Base-by-base conservation (phyloP, 2,797 vertebrate species). In the Gymnothorax javanicus region DNA sequence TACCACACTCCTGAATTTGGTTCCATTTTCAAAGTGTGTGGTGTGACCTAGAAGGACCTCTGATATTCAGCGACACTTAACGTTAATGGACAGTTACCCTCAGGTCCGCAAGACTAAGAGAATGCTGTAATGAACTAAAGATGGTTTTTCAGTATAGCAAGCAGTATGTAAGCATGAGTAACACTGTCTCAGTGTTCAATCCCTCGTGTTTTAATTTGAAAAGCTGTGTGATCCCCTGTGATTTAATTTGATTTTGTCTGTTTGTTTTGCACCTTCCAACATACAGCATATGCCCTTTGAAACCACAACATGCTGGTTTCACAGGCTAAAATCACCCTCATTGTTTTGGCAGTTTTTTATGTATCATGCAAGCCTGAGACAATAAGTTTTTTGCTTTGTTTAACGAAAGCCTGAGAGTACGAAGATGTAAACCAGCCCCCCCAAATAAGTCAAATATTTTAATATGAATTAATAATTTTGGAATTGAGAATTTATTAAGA, bases 131-230 rank as follows among this genome's bases (percentile, higher is more conserved):
- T 77, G 25, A 73, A 33, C 69, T 52, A n/a, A 43, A 56, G 4
- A 50, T 54, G 17, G 11, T 54, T 50, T 77, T 50, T 77, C 73
- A 27, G 73, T 75, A 25, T 50, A 15, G 73, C 73, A 77, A 8
- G 75, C 20, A 54, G 23, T 17, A 8, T 4, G 75, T 79, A 79
- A 52, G n/a, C 75, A 79, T n/a, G n/a, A n/a, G n/a, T 11, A 52
- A 33, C n/a, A 79, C n/a, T 50, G 17, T 79, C 20, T 79, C 17
- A 79, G 17, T 54, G 52, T 50, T 54, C 15, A 7, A 50, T 79
- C 75, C 50, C 75, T n/a, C 56, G 50, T 79, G 75, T 79, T 79
- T 79, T 79, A 54, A 79, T 79, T 79, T 79, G 52, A 54, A 7
- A 23, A n/a, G 73, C 43, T 52, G 3, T 13, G 56, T 13, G 43